Base-by-base conservation (phyloP, 2,113 vertebrate species). In the Halcyon senegalensis region DNA sequence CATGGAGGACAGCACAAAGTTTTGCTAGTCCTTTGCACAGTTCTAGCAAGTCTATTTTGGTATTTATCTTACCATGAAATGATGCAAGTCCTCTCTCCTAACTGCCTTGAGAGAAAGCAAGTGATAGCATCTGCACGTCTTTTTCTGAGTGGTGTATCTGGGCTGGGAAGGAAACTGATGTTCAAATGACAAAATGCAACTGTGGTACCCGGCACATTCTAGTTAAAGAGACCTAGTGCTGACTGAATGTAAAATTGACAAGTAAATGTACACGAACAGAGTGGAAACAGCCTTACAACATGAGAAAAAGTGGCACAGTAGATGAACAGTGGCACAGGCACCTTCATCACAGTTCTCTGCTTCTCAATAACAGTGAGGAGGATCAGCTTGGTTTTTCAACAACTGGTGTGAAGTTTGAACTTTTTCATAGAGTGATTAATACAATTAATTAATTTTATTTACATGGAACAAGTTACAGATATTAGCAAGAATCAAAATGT, bases 381-480 rank as follows among this genome's bases (percentile, higher is more conserved):
- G 28, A 37, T 56, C 46, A 46, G 28, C 17, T 53, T 1, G 2
- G 37, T 6, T n/a, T 87, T 69, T 60, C 53, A 70, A 55, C 20
- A 59, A 21, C 10, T 55, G 23, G 3, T 59, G 25, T 46, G 43
- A 86, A 69, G 73, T 74, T 20, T 44, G 60, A 67, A 55, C 41
- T 81, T 68, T 88, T 72, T 81, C 3, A 41, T 23, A 33, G 50
- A 63, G n/a, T 37, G 64, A 77, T 93, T 90, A 66, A 76, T 74
- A 59, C 59, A 55, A 55, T 77, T 92, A 58, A 27, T 73, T 73
- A 69, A 67, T 83, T 94, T 48, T 73, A 58, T 50, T 75, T 60
- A 89, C 86, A 39, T 78, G 39, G 84, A 70, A 94, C 72, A 39
- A 64, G 33, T 89, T 87, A 72, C 53, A 94, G 87, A 93, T 84